phyloP scores from a whole-genome alignment of 2,797 vertebrate species.

The Vespertilio murinus region DNA sequence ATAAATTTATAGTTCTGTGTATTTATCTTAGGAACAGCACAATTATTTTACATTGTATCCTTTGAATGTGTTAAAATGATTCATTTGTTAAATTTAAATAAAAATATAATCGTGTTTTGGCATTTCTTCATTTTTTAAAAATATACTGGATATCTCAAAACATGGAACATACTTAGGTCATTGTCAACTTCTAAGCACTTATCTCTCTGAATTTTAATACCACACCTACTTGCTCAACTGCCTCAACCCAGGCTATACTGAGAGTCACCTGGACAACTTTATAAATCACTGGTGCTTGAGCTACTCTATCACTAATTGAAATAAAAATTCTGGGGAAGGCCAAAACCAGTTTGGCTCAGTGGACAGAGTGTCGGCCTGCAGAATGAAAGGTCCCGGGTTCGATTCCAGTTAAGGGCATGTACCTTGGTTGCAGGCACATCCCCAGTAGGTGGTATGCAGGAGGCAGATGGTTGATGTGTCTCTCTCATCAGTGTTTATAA shows the following conservation, averaged over 20 bases:
- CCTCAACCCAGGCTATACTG: neutral
- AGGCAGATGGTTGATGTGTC: too few species aligned
- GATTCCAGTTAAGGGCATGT: too few species aligned
- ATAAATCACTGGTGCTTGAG: neutral
- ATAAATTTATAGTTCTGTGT: slow-evolving; percentile 16
- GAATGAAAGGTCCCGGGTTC: too few species aligned
- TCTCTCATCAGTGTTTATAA: too few species aligned
- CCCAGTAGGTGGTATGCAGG: too few species aligned
- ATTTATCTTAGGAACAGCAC: slow-evolving; percentile 21
- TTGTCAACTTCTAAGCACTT: neutral
- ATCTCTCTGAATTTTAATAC: neutral
- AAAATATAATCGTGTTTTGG: neutral
- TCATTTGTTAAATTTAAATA: neutral
- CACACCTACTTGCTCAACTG: neutral
- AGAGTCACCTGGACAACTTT: neutral
- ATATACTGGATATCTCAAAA: neutral
- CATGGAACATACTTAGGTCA: neutral
- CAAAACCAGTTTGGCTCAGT: too few species aligned
- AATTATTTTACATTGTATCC: slow-evolving; percentile 40
- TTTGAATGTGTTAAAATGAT: neutral
- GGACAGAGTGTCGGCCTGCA: too few species aligned
- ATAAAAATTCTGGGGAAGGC: neutral
- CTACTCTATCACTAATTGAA: neutral
- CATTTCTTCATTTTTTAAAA: neutral
- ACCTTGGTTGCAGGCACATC: too few species aligned